phyloP scores from a whole-genome alignment of 2,113 vertebrate genomes.

The Vulpes ferrilata region DNA sequence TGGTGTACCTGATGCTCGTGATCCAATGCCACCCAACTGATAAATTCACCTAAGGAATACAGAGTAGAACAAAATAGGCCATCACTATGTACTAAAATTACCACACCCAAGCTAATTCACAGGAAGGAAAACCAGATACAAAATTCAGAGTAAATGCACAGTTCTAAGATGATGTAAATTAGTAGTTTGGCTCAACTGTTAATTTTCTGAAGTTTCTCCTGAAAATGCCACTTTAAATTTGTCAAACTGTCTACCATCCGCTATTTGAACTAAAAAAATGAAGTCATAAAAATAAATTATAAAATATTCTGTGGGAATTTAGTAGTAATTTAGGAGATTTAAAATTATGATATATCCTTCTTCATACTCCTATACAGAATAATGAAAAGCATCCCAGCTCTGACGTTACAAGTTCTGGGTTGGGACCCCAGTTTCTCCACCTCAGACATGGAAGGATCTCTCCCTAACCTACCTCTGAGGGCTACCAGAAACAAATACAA shows the following conservation, averaged over 20 bases:
- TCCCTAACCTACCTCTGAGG: background rate
- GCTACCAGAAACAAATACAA: background rate
- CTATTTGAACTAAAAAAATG: background rate
- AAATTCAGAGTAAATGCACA: background rate
- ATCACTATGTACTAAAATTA: fast-evolving
- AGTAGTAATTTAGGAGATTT: background rate
- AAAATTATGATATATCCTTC: background rate
- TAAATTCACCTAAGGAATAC: slow-evolving; percentile 91
- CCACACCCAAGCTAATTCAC: background rate
- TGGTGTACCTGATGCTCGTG: slow-evolving; percentile 91
- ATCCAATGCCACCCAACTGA: slow-evolving; percentile 93
- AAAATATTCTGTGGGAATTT: background rate
- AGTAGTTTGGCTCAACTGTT: background rate
- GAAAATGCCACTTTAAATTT: slow-evolving; percentile 5
- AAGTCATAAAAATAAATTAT: background rate
- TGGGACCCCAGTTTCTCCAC: background rate
- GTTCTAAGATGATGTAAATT: no score
- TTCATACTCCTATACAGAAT: background rate
- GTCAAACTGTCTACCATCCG: background rate
- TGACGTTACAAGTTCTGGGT: background rate
- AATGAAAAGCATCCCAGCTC: fast-evolving
- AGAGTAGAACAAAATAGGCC: background rate
- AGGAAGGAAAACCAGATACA: background rate
- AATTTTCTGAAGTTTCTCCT: background rate
- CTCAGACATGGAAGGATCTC: background rate